Conservation (phyloP, 2,113 vertebrate species). For the Laticauda laticaudata region DNA sequence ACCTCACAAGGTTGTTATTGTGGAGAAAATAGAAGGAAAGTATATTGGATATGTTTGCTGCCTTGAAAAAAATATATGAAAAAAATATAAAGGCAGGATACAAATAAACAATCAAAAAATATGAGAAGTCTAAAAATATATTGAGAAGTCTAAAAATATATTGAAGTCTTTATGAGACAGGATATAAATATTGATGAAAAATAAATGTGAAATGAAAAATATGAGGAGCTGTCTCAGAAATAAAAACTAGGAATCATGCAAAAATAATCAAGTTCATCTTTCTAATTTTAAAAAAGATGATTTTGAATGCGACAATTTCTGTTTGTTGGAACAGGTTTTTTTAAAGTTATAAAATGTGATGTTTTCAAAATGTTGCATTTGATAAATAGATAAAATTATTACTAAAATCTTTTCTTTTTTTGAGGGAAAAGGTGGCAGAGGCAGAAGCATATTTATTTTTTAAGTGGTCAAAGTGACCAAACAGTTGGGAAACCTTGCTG, state of each 20-base stretch:
- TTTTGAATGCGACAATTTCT: not conserved
- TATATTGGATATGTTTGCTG: not conserved
- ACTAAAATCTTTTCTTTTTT: not conserved
- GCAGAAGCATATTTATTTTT: not conserved
- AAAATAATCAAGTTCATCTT: not conserved
- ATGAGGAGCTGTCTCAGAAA: not conserved
- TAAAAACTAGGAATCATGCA: not conserved
- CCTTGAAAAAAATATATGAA: not conserved
- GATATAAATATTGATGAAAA: not conserved
- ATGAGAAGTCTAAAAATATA: not conserved
- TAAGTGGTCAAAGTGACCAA: not conserved
- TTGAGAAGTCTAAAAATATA: not conserved
- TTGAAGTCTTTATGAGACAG: not conserved
- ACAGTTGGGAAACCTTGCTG: fast-evolving
- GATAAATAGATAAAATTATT: not conserved
- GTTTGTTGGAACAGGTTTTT: not conserved
- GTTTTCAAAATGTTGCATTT: not conserved
- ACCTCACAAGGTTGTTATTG: not conserved
- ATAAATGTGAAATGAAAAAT: not conserved
- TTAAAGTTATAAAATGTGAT: not conserved
- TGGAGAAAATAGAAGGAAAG: not conserved
- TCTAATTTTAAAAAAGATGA: not conserved
- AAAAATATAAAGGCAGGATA: not conserved
- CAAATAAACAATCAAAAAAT: not conserved
- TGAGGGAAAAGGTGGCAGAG: not conserved